Evolutionary conservation across 1,140 invertebrate species (phyloP), one percentile per base, ranked within the genome.

Genomic region (Drosophila miranda): DNA sequence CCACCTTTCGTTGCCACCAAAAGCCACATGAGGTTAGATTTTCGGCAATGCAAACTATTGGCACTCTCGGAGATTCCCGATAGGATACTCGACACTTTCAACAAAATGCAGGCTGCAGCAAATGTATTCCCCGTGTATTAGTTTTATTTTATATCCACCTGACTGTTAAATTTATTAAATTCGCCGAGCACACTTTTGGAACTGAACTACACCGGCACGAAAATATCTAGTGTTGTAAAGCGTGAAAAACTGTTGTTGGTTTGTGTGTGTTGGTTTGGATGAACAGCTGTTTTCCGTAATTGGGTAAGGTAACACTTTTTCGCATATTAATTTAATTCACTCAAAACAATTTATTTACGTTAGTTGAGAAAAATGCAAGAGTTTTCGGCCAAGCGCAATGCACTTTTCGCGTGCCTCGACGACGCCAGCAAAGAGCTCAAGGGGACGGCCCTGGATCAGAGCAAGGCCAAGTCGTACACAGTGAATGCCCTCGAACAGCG

Each of bases 331-430:
- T 53, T 60, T 53, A 53, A 28, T 14, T 44, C 13, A 8, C 11
- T 1, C 55, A 66, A 52, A 13, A 46, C 8, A 46, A 16, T 51
- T 19, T 19, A 9, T 51, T 16, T 16, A 51, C 45, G 11, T 2
- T 3, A 1, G 14, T 46, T 8, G 30, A 64, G 52, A 21, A 79
- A 58, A 81, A 91, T 90, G 89, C 74, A 90, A 48, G 91, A 92
- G 30, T 93, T 93, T 82, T 89, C 90, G 26, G 91, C 92, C 53
- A 92, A 93, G 68, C 92, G 92, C 51, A 92, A 92, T 76, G 91
- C 86, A 53, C 78, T 93, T 0, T 93, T 93, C 74, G 92, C 93
- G 38, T 91, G 91, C 21, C 75, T 93, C 21, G 92, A 93, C 76
- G 91, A 91, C 74, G 93, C 93, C 14, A 93, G 93, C 75, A 92